Evolutionary conservation across 2,888 invertebrate species (phyloP).

Genomic region (Mechanitis mazaeus): DNA sequence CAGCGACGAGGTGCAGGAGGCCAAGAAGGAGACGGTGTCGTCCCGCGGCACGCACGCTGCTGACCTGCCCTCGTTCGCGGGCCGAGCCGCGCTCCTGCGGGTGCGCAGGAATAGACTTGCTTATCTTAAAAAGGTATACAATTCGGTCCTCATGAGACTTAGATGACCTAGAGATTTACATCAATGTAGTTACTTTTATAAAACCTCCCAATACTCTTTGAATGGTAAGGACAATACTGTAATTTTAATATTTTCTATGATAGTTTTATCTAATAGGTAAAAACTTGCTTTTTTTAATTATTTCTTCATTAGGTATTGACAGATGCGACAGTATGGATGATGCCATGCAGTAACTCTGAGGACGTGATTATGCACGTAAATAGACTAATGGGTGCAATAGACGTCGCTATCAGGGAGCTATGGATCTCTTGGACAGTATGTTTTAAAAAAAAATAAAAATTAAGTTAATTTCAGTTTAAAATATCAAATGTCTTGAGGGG

Average conservation of each 20-base stretch:
- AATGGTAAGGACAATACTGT: no score
- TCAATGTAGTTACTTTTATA: no score
- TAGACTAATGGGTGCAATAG: constrained; percentile 76
- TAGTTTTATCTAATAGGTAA: no score
- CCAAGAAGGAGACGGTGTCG: constrained; percentile 81
- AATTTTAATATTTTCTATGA: no score
- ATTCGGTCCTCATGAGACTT: not conserved
- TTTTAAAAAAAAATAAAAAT: not conserved
- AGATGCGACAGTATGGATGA: constrained; percentile 84
- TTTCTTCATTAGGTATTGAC: constrained; percentile 75
- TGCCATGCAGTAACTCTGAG: constrained; percentile 82
- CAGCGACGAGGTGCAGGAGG: constrained; percentile 82
- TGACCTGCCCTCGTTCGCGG: constrained; percentile 83
- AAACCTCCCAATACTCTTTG: no score
- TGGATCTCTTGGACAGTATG: constrained; percentile 69
- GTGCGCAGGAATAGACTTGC: constrained; percentile 80
- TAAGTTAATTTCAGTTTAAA: no score
- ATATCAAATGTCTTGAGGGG: no score
- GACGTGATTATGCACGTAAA: constrained; percentile 84
- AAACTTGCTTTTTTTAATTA: no score
- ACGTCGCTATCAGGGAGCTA: constrained; percentile 65
- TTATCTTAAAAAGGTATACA: constrained; percentile 74
- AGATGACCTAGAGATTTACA: no score
- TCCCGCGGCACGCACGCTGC: constrained; percentile 79
- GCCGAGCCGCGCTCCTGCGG: constrained; percentile 81